Evolutionary conservation across 2,113 vertebrate genomes (phyloP), one percentile per base, ranked within the genome.

Genomic region (Limnothrissa miodon): DNA sequence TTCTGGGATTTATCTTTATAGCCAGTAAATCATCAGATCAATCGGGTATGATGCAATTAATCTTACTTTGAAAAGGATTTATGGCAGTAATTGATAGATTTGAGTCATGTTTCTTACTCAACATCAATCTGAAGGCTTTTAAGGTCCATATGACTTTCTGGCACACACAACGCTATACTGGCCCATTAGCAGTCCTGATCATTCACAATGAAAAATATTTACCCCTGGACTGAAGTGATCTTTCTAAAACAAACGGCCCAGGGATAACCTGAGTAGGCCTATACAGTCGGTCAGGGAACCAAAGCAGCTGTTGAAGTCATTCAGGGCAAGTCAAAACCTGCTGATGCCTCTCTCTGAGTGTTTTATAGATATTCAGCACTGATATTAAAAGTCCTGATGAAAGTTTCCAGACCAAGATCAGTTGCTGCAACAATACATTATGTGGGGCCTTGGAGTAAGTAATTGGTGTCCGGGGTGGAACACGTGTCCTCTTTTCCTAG

Each of bases 341-440:
- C 66, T 74, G 66, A 36, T 36, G 66, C 66, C 66, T 39, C 66
- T 74, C 66, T 74, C 19, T 29, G 66, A 74, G 29, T 36, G 66
- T 74, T 74, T 74, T 74, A 74, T 74, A 36, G 66, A 74, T 74
- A 36, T 74, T 74, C 66, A 33, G 46, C 33, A 80, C 29, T 51
- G 84, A 81, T 82, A 82, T 82, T 66, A 82, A 33, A 85, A 79
- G 80, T 78, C 70, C 36, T 15, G 66, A 81, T 82, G 81, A 82
- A 48, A 48, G 80, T 45, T 78, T 78, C 45, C 80, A 85, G 70
- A 48, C 84, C 80, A 81, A 85, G 74, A 87, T 74, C 78, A 80
- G 81, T 82, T 39, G 21, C 36, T 25, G 53, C 33, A 45, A 19
- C 33, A 23, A 42, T 13, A 36, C 42, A 81, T 79, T 53, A 74